phyloP scores from a whole-genome alignment of 1,140 invertebrate species.

The Aphis craccivora region DNA sequence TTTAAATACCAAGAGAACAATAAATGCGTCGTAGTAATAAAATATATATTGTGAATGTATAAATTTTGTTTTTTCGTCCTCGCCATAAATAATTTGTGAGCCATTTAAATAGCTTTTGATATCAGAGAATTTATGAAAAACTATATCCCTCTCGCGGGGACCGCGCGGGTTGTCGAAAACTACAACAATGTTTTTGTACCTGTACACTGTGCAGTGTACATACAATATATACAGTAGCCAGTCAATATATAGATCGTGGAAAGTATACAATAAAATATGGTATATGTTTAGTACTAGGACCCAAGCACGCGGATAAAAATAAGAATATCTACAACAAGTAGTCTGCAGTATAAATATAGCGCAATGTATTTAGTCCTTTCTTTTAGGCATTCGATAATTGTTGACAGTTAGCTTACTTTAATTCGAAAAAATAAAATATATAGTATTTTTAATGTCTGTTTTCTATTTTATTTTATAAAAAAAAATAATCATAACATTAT shows the following conservation, averaged over 20 bases:
- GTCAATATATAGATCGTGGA: neutral
- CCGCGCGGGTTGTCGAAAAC: neutral
- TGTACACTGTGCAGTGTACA: neutral
- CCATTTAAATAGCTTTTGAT: neutral
- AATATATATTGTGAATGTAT: neutral
- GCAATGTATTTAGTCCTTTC: too few relatives aligned
- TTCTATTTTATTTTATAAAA: neutral
- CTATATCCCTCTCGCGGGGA: neutral
- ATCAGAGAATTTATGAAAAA: neutral
- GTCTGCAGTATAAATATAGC: neutral
- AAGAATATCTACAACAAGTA: neutral
- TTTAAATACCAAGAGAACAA: neutral
- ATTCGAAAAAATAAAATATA: neutral
- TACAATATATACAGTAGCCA: neutral
- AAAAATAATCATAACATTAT: neutral
- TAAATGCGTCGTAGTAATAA: neutral
- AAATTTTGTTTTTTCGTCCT: neutral
- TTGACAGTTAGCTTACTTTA: neutral
- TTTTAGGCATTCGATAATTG: neutral
- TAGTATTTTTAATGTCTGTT: neutral
- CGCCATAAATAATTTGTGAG: neutral
- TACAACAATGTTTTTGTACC: neutral
- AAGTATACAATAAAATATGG: neutral
- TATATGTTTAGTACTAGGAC: neutral
- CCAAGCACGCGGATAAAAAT: neutral